Evolutionary conservation across 2,797 vertebrate genomes (phyloP).

Genomic region (Gymnocypris eckloni): DNA sequence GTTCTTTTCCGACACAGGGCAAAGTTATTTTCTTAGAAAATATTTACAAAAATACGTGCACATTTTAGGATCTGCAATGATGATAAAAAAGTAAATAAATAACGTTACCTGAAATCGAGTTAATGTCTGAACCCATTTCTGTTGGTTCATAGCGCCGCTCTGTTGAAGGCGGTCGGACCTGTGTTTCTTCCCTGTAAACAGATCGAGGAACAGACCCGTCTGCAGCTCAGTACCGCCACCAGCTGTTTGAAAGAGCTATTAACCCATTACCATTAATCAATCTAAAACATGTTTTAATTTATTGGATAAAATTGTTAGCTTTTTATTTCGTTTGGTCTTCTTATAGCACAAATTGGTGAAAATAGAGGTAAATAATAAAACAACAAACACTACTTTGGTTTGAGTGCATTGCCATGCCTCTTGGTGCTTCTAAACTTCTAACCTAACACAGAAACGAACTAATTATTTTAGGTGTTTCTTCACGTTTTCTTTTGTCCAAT

Average conservation of each 20-base stretch:
- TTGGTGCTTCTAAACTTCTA: not conserved
- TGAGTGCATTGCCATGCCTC: not conserved
- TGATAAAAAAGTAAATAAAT: constrained; percentile 2
- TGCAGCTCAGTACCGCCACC: not conserved
- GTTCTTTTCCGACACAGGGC: not conserved
- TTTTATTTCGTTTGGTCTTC: not conserved
- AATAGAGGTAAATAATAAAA: not conserved
- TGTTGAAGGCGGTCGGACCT: not conserved
- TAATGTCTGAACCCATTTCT: constrained; percentile 60
- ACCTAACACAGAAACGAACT: not conserved
- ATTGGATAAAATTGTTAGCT: not conserved
- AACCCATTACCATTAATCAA: too few relatives aligned
- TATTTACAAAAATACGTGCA: not conserved
- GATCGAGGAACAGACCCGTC: not conserved
- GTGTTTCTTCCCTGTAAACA: not conserved
- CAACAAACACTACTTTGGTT: not conserved
- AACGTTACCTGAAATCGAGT: constrained; percentile 74
- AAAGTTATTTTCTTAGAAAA: too few relatives aligned
- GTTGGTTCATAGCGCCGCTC: constrained; percentile 67
- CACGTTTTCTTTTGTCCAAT: not conserved
- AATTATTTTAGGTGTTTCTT: not conserved
- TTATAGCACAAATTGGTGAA: not conserved
- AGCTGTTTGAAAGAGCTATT: not conserved
- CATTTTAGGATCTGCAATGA: not conserved
- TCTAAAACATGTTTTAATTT: not conserved